Base-by-base conservation (phyloP, 2,113 vertebrate genomes). In the Tauraco erythrolophus region DNA sequence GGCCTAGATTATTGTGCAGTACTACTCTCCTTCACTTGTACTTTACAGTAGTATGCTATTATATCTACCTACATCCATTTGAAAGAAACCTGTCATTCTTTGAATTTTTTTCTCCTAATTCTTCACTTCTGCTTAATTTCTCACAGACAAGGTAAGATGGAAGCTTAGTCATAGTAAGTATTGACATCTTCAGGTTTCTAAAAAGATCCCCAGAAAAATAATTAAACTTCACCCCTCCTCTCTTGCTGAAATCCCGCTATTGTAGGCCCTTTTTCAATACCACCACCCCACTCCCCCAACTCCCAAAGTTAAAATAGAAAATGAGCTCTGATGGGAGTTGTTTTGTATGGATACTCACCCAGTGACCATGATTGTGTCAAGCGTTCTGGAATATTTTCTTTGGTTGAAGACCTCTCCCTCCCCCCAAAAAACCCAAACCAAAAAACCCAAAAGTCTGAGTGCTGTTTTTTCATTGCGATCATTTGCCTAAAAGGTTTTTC, bases 281-380 rank as follows among this genome's bases (percentile, higher is more conserved):
- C 43, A 30, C 16, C 15, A 43, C 6, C 7, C 2, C 15, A 43
- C 6, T 7, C 2, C 13, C 4, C 30, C 4, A 14, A 2, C 1
- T 21, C 43, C 28, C 27, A n/a, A 48, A 77, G 31, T 53, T 27
- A 57, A 41, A 88, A 31, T 11, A 66, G 30, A 50, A 65, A 56
- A 46, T 72, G 16, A 57, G 5, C 45, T 53, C 25, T 84, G 12
- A 6, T 68, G 48, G n/a, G 17, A 35, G 11, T 4, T 53, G 31
- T n/a, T 71, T 5, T 33, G 7, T 33, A 2, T 31, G 13, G 51
- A 23, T 43, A 37, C 41, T 56, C 70, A 25, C 14, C 30, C 46
- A 41, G 15, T 22, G 37, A 23, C 33, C 5, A 1, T 53, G 31
- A 39, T 23, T 57, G 3, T 70, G 19, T 75, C 19, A 79, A 37